Conservation (phyloP, 2,888 invertebrate species). For the Agrochola macilenta region DNA sequence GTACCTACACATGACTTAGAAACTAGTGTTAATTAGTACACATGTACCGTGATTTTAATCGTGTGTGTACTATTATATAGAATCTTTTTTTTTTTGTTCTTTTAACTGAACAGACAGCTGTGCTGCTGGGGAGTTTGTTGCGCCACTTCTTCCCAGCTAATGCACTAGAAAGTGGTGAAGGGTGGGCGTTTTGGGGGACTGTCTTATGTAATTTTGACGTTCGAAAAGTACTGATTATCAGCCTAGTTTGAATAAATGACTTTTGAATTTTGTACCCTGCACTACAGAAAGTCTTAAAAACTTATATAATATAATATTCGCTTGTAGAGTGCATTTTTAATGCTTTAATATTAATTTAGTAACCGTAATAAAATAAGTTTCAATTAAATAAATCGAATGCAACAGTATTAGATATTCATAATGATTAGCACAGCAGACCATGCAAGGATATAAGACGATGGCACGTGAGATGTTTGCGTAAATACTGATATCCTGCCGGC, state of each 20-base stretch:
- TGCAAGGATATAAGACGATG: slow-evolving; percentile 43
- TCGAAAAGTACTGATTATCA: too few relatives aligned
- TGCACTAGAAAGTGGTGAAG: too few relatives aligned
- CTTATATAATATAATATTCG: background rate
- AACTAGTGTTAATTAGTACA: background rate
- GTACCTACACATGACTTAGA: background rate
- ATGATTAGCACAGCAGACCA: slow-evolving; percentile 12
- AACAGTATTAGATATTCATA: slow-evolving; percentile 14
- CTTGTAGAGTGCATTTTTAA: background rate
- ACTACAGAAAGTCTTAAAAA: background rate
- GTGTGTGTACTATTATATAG: too few relatives aligned
- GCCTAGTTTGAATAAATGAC: too few relatives aligned
- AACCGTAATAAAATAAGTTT: background rate
- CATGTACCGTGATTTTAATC: background rate
- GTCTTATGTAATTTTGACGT: too few relatives aligned
- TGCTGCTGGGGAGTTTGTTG: too few relatives aligned
- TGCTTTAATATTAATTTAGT: background rate
- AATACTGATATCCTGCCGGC: slow-evolving; percentile 62
- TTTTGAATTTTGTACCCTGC: too few relatives aligned
- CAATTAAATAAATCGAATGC: slow-evolving; percentile 22
- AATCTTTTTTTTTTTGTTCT: too few relatives aligned
- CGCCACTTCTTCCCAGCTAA: too few relatives aligned
- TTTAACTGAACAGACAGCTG: too few relatives aligned
- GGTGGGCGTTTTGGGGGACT: too few relatives aligned
- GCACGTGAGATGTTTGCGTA: slow-evolving; percentile 60